A percentile compares a stretch with the other conserved stretches of the same genome.
phyloP scores from a whole-genome alignment of 2,113 vertebrate genomes.

The Dascyllus trimaculatus region DNA sequence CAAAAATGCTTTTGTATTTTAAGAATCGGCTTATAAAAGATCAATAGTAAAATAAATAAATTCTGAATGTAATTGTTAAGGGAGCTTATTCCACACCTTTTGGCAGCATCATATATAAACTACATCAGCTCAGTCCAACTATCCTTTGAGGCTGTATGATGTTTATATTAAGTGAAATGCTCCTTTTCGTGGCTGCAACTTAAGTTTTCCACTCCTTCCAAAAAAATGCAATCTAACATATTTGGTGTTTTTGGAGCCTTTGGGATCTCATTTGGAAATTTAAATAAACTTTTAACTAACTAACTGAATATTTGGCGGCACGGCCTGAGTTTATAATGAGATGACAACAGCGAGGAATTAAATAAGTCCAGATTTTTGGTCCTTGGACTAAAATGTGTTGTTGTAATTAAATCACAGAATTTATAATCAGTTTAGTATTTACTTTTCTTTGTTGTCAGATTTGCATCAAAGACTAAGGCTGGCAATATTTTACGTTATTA shows the following conservation, averaged over 20 bases:
- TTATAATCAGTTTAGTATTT: conserved; percentile 1
- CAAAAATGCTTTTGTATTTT: too few relatives aligned
- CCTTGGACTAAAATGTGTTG: conserved; percentile 4
- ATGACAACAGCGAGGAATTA: conserved; percentile 10
- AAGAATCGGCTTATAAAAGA: too few relatives aligned
- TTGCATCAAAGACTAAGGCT: conserved; percentile 14
- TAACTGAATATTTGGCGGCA: conserved; percentile 6
- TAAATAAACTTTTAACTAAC: conserved; percentile 6
- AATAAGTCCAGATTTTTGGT: conserved; percentile 26
- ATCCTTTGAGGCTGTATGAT: too few relatives aligned
- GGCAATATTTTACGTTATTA: conserved; percentile 15
- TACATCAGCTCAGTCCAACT: too few relatives aligned
- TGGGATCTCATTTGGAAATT: not conserved
- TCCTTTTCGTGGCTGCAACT: too few relatives aligned
- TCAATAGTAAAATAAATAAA: too few relatives aligned
- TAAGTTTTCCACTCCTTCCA: not conserved
- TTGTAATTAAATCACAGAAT: conserved; percentile 6
- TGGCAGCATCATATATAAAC: too few relatives aligned
- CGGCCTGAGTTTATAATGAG: conserved; percentile 13
- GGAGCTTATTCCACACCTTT: too few relatives aligned
- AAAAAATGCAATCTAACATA: not conserved
- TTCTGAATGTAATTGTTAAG: too few relatives aligned
- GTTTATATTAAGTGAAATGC: too few relatives aligned
- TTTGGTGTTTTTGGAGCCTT: not conserved
- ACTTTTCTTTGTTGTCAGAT: not conserved